phyloP scores from a whole-genome alignment of 1,140 invertebrate species.

The Eciton burchellii region DNA sequence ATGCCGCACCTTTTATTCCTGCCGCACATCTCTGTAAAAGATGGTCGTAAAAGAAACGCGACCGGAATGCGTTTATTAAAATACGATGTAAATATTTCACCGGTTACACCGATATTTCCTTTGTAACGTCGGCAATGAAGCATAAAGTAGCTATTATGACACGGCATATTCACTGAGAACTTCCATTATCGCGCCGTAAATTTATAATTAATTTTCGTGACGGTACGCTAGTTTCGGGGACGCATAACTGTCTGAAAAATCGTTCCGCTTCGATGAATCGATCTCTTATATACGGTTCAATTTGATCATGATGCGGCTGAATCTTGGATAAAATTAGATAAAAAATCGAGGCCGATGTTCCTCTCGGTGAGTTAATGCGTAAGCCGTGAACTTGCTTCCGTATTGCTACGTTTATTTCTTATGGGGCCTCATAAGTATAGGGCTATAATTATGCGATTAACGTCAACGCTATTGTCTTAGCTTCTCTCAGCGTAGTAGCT shows the following conservation, averaged over 20 bases:
- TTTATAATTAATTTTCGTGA: slow-evolving; percentile 74
- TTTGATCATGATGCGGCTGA: slow-evolving; percentile 14
- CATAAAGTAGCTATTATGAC: slow-evolving; percentile 69
- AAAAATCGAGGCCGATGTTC: slow-evolving; percentile 19
- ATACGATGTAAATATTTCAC: not conserved
- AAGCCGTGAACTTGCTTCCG: not conserved
- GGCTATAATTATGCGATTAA: slow-evolving; percentile 82
- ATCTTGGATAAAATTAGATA: slow-evolving; percentile 2
- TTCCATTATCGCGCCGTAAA: slow-evolving; percentile 63
- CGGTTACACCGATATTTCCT: not conserved
- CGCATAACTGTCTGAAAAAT: slow-evolving; percentile 54
- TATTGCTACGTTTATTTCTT: no score
- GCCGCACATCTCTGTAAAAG: not conserved
- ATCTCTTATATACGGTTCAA: slow-evolving; percentile 31
- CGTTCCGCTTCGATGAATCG: slow-evolving; percentile 57
- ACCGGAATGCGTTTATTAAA: slow-evolving; percentile 1
- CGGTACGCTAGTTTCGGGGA: slow-evolving; percentile 64
- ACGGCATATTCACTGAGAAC: slow-evolving; percentile 55
- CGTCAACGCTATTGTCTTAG: slow-evolving; percentile 82
- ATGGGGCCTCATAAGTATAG: not conserved
- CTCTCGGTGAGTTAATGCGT: not conserved
- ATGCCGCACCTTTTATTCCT: not conserved
- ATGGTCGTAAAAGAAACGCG: not conserved
- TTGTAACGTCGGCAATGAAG: slow-evolving; percentile 51
- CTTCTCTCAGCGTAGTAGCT: slow-evolving; percentile 16